A percentile compares a stretch with the other conserved stretches of the same genome.
phyloP scores from a whole-genome alignment of 2,113 vertebrate genomes.

The Xiphophorus couchianus region DNA sequence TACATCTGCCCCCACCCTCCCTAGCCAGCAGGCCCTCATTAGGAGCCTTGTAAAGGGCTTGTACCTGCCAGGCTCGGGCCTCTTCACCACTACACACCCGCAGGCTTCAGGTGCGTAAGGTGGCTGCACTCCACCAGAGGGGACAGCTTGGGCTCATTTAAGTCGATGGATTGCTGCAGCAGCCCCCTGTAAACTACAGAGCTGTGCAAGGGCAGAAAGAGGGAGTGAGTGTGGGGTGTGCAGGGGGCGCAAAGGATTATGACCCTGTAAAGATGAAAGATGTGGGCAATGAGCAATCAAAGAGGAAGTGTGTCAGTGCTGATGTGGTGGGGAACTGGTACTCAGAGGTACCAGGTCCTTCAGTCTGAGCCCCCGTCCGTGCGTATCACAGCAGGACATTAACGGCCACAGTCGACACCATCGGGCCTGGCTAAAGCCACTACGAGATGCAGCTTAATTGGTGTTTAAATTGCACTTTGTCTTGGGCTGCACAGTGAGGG shows the following conservation, averaged over 20 bases:
- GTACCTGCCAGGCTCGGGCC: slow-evolving; percentile 74
- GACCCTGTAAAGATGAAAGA: slow-evolving; percentile 86
- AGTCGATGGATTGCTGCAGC: slow-evolving; percentile 64
- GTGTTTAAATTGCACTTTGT: slow-evolving; percentile 76
- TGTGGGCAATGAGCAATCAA: slow-evolving; percentile 78
- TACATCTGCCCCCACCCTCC: slow-evolving; percentile 58
- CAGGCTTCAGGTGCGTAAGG: slow-evolving; percentile 79
- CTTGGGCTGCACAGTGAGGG: slow-evolving; percentile 54
- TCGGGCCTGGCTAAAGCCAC: slow-evolving; percentile 72
- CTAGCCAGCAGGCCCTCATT: slow-evolving; percentile 78
- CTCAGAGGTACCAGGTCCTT: slow-evolving; percentile 63
- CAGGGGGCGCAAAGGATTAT: slow-evolving; percentile 75
- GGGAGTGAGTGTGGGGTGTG: slow-evolving; percentile 43
- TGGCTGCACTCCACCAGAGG: slow-evolving; percentile 72
- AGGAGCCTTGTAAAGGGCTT: slow-evolving; percentile 75
- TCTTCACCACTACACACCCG: slow-evolving; percentile 54
- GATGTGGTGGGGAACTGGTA: slow-evolving; percentile 76
- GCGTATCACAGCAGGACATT: slow-evolving; percentile 71
- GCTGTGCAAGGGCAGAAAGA: slow-evolving; percentile 48
- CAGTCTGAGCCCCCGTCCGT: slow-evolving; percentile 40
- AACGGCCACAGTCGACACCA: slow-evolving; percentile 68
- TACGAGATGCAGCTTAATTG: slow-evolving; percentile 79
- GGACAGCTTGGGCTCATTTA: slow-evolving; percentile 79
- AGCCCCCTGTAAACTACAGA: slow-evolving; percentile 63
- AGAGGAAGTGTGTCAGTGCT: slow-evolving; percentile 78